These are phyloP conservation scores for Calameuta idolon DNA, from an alignment of 2,888 invertebrate genomes.

Conservation along the genomic window DNA sequence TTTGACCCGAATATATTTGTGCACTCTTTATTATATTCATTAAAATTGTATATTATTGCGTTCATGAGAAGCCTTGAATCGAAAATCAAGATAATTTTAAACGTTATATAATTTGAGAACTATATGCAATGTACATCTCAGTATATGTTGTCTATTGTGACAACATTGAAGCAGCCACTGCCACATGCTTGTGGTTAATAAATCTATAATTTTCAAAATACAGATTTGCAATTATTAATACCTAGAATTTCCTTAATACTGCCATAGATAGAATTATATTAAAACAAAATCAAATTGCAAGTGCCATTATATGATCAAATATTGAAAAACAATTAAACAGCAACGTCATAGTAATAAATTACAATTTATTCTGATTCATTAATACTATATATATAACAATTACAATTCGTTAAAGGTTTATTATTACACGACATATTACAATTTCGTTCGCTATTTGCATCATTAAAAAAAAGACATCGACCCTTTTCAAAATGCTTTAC, in stretches of 20 bases:
- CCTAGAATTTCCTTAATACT: background rate
- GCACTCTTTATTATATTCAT: constrained; percentile 20
- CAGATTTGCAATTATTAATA: background rate
- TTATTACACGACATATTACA: constrained; percentile 1
- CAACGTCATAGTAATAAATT: constrained; percentile 61
- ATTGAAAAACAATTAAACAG: constrained; percentile 13
- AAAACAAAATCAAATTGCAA: background rate
- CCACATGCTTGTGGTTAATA: background rate
- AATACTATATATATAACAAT: constrained; percentile 49
- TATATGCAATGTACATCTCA: background rate
- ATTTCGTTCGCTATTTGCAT: background rate
- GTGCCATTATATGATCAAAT: constrained; percentile 10
- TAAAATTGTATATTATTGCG: constrained; percentile 20
- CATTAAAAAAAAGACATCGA: background rate
- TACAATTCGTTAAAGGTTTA: constrained; percentile 17
- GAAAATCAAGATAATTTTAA: background rate
- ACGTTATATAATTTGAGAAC: background rate
- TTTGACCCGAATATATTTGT: constrained; percentile 8
- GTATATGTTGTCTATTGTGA: background rate
- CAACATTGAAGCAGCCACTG: background rate
- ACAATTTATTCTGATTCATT: constrained; percentile 60
- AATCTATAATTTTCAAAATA: constrained; percentile 7
- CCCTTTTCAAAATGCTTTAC: constrained; percentile 10
- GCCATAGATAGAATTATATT: background rate
- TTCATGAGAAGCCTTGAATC: constrained; percentile 25